Base-by-base conservation (phyloP, 2,797 vertebrate genomes). In the Anolis apletophallus region DNA sequence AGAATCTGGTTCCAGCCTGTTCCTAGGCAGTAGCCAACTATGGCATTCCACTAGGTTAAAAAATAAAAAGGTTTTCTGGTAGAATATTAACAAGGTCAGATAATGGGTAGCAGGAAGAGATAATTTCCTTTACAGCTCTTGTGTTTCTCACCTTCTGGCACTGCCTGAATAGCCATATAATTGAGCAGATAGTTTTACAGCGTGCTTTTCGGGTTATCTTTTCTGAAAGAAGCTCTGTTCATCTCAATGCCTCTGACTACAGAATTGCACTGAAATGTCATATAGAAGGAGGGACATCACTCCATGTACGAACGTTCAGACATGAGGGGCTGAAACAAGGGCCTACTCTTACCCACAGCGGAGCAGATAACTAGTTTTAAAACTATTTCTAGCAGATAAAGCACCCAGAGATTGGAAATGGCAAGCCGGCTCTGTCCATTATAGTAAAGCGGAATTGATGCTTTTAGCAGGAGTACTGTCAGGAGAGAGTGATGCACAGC, bases 51-150 rank as follows among this genome's bases (percentile, higher is more conserved):
- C 8, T 34, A 75, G 12, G 2, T 88, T 73, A 88, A 67, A 32
- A 5, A 76, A 72, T 14, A 73, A 83, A 59, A 50, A 59, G 71
- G 19, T 59, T 79, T 76, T 3, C 68, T 80, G 69, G 84, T 90
- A 80, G 81, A 88, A 1, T 12, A 59, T 81, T 64, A 87, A 34
- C 32, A 84, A 29, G 54, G 26, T n/a, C 80, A 85, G 72, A 71
- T 68, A 46, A 71, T 36, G 40, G 3, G 10, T 79, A 46, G 61
- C 87, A 79, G 32, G 50, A 73, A 34, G 12, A 86, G 19, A 73
- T 82, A 76, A 69, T 88, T 89, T 59, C 59, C 67, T n/a, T 77
- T 85, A 55, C 74, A 55, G n/a, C 19, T 52, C 59, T 74, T 52
- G 52, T 29, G 36, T 57, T 34, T 88, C 73, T 88, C 71, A 32